Percentiles rank a stretch among this genome's conserved stretches.
Evolutionary conservation across 1,140 invertebrate species (phyloP).

Genomic region (Bicyclus anynana): DNA sequence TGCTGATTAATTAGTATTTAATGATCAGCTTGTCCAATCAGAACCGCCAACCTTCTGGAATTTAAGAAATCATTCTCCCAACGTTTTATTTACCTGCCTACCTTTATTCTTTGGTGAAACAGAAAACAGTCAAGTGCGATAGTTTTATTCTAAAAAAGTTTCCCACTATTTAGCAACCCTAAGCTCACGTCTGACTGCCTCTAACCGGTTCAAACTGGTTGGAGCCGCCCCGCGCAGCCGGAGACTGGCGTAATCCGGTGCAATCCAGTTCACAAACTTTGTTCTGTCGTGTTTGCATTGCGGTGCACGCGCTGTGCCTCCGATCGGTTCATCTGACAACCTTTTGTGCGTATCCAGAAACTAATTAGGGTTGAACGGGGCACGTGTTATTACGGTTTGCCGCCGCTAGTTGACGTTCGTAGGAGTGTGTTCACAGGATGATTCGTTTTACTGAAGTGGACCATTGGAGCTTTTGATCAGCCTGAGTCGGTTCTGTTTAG

Average conservation of each 20-base stretch:
- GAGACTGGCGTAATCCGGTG: conserved; percentile 45
- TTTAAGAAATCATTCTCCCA: no score
- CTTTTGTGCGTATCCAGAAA: conserved; percentile 7
- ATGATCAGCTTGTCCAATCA: no score
- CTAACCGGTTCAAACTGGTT: conserved; percentile 40
- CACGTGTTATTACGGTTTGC: neutral
- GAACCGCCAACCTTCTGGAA: no score
- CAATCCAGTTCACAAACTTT: conserved; percentile 63
- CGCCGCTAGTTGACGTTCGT: neutral
- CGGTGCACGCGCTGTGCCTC: conserved; percentile 45
- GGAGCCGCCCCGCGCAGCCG: conserved; percentile 30
- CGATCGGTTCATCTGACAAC: conserved; percentile 21
- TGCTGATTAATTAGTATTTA: no score
- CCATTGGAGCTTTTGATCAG: no score
- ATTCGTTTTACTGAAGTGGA: no score
- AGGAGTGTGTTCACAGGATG: neutral
- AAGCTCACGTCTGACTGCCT: conserved; percentile 32
- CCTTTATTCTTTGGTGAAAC: no score
- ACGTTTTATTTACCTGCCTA: no score
- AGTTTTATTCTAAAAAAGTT: neutral
- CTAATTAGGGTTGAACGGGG: neutral
- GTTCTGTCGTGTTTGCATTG: conserved; percentile 53
- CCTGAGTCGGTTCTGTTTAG: no score
- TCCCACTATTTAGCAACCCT: neutral
- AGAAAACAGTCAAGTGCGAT: no score